These are phyloP conservation scores for Nymphalis urticae DNA, from an alignment of 2,888 invertebrate species.

Conservation along the genomic window DNA sequence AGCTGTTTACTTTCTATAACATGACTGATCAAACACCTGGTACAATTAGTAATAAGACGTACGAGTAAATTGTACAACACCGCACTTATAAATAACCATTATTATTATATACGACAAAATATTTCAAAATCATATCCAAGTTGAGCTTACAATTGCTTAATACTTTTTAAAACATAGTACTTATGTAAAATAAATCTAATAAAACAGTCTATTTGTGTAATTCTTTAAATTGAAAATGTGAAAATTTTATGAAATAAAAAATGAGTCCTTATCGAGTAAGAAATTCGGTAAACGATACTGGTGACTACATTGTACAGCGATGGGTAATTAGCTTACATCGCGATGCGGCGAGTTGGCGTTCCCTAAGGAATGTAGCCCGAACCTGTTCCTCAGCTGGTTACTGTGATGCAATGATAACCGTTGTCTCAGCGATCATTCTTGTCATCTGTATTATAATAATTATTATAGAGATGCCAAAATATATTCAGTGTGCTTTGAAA, in stretches of 20 bases:
- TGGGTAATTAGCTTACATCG: constrained; percentile 39
- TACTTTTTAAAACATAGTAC: no score
- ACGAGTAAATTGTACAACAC: background rate
- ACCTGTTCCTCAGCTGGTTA: constrained; percentile 66
- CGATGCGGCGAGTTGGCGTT: constrained; percentile 55
- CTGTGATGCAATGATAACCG: constrained; percentile 59
- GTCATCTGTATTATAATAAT: background rate
- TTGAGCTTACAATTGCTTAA: no score
- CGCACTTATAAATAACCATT: no score
- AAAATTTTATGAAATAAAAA: background rate
- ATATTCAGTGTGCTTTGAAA: background rate
- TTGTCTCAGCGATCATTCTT: constrained; percentile 46
- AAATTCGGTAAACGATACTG: background rate
- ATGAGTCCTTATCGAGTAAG: background rate
- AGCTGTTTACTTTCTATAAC: background rate
- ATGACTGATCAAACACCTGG: constrained; percentile 14
- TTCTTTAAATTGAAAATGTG: no score
- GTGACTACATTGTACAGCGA: constrained; percentile 22
- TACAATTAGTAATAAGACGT: constrained; percentile 5
- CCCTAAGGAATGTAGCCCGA: constrained; percentile 69
- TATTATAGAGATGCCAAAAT: background rate
- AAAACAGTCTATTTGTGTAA: no score
- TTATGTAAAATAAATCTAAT: no score
- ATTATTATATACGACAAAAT: no score
- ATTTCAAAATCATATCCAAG: no score